Percentiles rank a stretch among this genome's conserved stretches.
These are phyloP conservation scores for Amia ocellicauda DNA, from an alignment of 2,113 vertebrate species.

Conservation along the genomic window DNA sequence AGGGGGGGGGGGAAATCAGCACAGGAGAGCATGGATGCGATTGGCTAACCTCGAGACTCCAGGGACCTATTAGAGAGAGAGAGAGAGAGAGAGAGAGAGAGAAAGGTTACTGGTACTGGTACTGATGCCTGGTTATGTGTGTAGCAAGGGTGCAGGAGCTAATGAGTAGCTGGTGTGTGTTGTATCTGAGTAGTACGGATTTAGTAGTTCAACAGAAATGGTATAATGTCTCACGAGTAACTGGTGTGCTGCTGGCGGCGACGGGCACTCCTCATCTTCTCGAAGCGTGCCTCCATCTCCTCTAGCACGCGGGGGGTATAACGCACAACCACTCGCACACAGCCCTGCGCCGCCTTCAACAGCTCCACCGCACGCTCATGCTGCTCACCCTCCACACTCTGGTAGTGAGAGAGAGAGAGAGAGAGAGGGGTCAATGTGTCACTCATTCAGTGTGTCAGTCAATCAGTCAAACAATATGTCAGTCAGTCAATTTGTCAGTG, in stretches of 20 bases:
- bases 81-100: slow-evolving; percentile 9
- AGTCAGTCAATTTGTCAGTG: too few species aligned
- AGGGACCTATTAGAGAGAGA: slow-evolving; percentile 50
- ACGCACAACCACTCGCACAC: slow-evolving; percentile 84
- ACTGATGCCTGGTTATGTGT: background rate
- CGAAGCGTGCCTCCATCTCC: slow-evolving; percentile 91
- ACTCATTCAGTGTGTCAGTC: background rate
- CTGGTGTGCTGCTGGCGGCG: slow-evolving; percentile 87
- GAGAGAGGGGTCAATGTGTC: background rate
- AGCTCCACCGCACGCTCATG: slow-evolving; percentile 89
- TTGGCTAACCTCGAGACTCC: slow-evolving; percentile 61
- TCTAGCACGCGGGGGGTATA: slow-evolving; percentile 88
- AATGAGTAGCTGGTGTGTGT: background rate
- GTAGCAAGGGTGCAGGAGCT: too few species aligned
- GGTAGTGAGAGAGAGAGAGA: background rate
- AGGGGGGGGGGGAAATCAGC: too few species aligned
- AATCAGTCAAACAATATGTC: background rate
- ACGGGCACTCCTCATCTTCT: slow-evolving; percentile 87
- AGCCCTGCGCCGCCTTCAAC: slow-evolving; percentile 84
- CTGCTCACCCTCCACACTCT: slow-evolving; percentile 90
- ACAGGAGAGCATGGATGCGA: background rate
- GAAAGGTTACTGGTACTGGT: too few species aligned
- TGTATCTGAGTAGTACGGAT: too few species aligned
- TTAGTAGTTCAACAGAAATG: too few species aligned
- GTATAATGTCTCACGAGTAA: slow-evolving; percentile 73